Base-by-base conservation (phyloP, 2,797 vertebrate species). In the Neosilurus mollespiculum region DNA sequence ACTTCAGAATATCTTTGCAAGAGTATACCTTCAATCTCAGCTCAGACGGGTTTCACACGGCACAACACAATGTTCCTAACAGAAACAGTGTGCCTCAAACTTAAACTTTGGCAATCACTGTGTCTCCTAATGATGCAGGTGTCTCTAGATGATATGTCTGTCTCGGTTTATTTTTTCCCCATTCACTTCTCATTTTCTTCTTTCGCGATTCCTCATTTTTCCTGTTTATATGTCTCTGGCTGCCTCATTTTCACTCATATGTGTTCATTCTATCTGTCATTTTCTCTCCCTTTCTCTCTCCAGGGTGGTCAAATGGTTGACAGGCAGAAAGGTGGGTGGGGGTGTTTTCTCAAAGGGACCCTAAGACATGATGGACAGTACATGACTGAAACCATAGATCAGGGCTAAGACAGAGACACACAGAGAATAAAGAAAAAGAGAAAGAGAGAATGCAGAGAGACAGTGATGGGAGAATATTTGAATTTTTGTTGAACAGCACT, bases 301-400 rank as follows among this genome's bases (percentile, higher is more conserved):
- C 67, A 67, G n/a, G 30, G 66, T 71, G 86, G 86, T 86, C 82
- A 84, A 37, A 79, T 82, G 77, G 84, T 73, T 88, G 84, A 82
- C 86, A 84, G 83, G 51, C 85, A 86, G 85, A 84, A 82, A 81
- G 79, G 79, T 82, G 77, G 78, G 80, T 62, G 80, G 76, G 89
- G 90, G 87, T 89, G 89, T 88, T 87, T 87, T 92, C 91, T 89
- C 88, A 88, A 86, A 81, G 87, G 89, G 85, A 88, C 81, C 76
- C 18, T 76, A 85, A 88, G 86, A 91, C 88, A 91, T 91, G 90
- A 91, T 89, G 90, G 93, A 93, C 93, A 93, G 91, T 85, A 91
- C 90, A 86, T 92, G 92, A 94, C 92, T 93, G 93, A 94, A 93
- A 82, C 91, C 58, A 24, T 56, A 78, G 26, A 83, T 78, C 79